Base-by-base conservation (phyloP, 2,113 vertebrate genomes). In the Promerops cafer region DNA sequence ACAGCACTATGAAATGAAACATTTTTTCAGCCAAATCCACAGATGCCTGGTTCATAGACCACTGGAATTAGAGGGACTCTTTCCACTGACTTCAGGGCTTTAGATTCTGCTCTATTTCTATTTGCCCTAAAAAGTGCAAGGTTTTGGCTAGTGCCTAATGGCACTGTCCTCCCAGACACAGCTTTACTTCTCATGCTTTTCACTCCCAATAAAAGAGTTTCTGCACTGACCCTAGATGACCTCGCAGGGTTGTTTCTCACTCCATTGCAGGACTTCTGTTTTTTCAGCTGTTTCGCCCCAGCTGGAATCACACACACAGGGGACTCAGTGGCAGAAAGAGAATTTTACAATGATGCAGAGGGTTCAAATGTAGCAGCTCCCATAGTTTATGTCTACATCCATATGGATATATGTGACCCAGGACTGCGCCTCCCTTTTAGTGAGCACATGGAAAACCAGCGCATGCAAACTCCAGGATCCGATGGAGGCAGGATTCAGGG, bases 1-100 rank as follows among this genome's bases (percentile, higher is more conserved):
- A 45, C 50, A 65, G 45, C 10, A 4, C 56, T 63, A 39, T n/a
- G 86, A 96, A 95, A 92, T 80, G 37, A 81, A 88, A 69, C 27
- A 31, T 78, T 89, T 92, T 89, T 95, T 69, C n/a, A 89, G 63
- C 83, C 94, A 96, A 94, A 93, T 91, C 89, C 83, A 56, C 63
- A 69, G 94, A 27, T 74, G 69, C 44, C 47, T 87, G 12, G 33
- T 91, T 94, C 78, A 37, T 19, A 90, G 86, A 80, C 93, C 80
- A 24, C 87, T 94, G 88, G 86, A 94, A 94, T 94, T 87, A 96
- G 42, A 87, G 35, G 44, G 54, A 85, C 79, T 89, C 69, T 96
- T 97, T 88, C 94, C 87, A 42, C 83, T 88, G 83, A 54, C 89
- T 87, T 90, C 90, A 84, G 69, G 50, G 31, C 65, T 95, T 95